These are phyloP conservation scores for Apamea anceps DNA, from an alignment of 2,888 invertebrate genomes.

Conservation along the genomic window DNA sequence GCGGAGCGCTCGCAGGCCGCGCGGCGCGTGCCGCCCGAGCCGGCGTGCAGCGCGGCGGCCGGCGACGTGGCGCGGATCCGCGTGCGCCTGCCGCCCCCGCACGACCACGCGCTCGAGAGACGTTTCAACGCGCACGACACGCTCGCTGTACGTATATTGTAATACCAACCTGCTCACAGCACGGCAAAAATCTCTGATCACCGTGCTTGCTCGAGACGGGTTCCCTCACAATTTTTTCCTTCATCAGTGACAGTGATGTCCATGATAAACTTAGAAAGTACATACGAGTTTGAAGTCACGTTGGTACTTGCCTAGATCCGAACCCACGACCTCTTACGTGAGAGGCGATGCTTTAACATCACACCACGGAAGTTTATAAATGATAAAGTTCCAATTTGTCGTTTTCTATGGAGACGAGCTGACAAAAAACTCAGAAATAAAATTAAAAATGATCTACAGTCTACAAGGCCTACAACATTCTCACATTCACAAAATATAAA, in stretches of 20 bases:
- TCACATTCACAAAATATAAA: too few species aligned
- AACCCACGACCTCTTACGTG: neutral
- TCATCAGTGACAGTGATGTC: too few species aligned
- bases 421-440: too few species aligned
- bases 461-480: too few species aligned
- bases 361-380: neutral
- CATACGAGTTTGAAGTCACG: neutral
- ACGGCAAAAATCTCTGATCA: neutral
- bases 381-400: too few species aligned
- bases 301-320: neutral
- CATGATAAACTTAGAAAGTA: neutral
- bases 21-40: slow-evolving; percentile 93
- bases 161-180: neutral
- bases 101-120: slow-evolving; percentile 93
- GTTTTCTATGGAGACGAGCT: too few species aligned
- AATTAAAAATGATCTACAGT: too few species aligned
- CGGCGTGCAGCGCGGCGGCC: slow-evolving; percentile 89
- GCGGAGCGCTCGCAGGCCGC: slow-evolving; percentile 91
- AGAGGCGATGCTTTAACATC: too few species aligned
- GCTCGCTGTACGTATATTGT: slow-evolving; percentile 73
- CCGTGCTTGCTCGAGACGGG: neutral
- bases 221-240: neutral
- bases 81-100: slow-evolving; percentile 95
- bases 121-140: slow-evolving; percentile 91
- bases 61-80: slow-evolving; percentile 93